Conservation (phyloP, 1,140 invertebrate genomes). For the Ylistrum balloti region DNA sequence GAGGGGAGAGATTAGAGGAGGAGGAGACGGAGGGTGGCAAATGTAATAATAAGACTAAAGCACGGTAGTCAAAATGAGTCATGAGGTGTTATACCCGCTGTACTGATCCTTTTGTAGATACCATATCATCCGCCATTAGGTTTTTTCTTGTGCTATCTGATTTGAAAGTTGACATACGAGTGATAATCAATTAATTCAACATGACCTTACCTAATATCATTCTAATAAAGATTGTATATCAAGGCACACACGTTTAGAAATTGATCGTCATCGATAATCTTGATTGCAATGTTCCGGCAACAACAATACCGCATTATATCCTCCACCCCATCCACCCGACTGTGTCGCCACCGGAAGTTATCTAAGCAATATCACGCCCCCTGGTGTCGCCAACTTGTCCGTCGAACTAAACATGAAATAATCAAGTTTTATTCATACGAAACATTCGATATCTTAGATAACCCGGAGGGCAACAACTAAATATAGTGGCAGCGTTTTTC, state of each 20-base stretch:
- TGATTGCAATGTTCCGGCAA: neutral
- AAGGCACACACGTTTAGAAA: neutral
- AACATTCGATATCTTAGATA: conserved; percentile 40
- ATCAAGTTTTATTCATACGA: conserved; percentile 2
- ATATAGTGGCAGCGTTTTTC: neutral
- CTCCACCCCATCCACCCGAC: neutral
- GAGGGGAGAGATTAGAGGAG: too few species aligned
- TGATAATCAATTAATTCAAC: neutral
- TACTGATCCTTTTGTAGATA: too few species aligned
- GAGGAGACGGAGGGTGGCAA: too few species aligned
- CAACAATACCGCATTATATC: conserved; percentile 9
- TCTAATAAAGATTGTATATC: neutral
- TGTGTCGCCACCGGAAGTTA: conserved; percentile 37
- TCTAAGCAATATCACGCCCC: neutral
- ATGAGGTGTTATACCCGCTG: too few species aligned
- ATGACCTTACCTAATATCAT: too few species aligned
- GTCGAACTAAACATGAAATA: neutral
- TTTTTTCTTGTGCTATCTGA: too few species aligned
- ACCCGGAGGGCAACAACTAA: neutral
- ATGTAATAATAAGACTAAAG: too few species aligned
- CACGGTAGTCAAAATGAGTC: too few species aligned
- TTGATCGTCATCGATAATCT: neutral
- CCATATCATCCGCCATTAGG: too few species aligned
- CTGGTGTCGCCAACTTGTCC: neutral
- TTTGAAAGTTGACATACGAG: neutral